Evolutionary conservation across 1,140 invertebrate species (phyloP).

Genomic region (Homarus americanus): DNA sequence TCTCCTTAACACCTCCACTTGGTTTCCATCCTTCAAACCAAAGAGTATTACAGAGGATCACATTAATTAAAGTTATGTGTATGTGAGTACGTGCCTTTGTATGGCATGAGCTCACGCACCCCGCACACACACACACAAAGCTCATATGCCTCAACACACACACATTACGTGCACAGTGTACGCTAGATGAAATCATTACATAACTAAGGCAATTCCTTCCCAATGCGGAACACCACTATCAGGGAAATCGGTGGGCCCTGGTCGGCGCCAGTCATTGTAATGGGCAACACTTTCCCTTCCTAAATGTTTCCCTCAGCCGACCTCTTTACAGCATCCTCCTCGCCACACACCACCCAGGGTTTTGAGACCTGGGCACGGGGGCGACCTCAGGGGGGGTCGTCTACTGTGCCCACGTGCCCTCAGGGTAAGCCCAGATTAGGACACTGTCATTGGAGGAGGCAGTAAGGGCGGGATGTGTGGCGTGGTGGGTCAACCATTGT

Average conservation of each 20-base stretch:
- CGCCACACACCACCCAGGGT: background rate
- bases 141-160: background rate
- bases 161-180: background rate
- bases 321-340: conserved; percentile 33
- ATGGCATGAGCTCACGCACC: background rate
- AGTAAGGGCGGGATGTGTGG: background rate
- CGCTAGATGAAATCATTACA: conserved; percentile 47
- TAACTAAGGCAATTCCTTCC: conserved; percentile 55
- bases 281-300: conserved; percentile 67
- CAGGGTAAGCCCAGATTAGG: background rate
- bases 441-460: background rate
- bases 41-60: too few relatives aligned
- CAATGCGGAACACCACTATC: conserved; percentile 54
- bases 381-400: background rate
- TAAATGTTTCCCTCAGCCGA: conserved; percentile 47
- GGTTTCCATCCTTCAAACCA: too few relatives aligned
- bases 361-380: background rate
- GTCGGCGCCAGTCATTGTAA: conserved; percentile 69
- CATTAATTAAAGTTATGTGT: too few relatives aligned
- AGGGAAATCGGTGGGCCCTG: conserved; percentile 54
- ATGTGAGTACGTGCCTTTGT: too few relatives aligned
- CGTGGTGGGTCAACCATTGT: conserved; percentile 55
- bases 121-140: background rate
- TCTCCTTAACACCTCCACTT: too few relatives aligned
- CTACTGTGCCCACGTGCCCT: background rate